Conservation (phyloP, 2,113 vertebrate genomes). For the Ictalurus punctatus region DNA sequence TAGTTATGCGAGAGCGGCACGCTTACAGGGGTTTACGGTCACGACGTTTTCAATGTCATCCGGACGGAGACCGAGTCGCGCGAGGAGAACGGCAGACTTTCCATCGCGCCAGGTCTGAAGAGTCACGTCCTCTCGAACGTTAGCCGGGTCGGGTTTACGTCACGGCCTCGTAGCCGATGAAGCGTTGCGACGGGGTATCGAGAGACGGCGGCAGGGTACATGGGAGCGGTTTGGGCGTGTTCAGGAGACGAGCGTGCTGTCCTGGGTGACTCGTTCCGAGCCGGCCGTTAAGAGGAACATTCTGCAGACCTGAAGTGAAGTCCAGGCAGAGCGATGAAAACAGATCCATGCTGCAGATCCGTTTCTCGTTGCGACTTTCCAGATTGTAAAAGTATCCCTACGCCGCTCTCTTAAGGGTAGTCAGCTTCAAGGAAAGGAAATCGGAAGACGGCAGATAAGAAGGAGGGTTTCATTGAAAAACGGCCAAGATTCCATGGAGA, state of each 20-base stretch:
- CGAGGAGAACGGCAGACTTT: slow-evolving; percentile 9
- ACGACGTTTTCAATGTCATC: background rate
- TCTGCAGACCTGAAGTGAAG: slow-evolving; percentile 42
- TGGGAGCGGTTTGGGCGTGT: slow-evolving; percentile 4
- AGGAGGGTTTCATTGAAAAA: slow-evolving; percentile 21
- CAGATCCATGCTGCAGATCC: slow-evolving; percentile 5
- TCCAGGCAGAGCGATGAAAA: slow-evolving; percentile 29
- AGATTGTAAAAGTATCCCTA: slow-evolving; percentile 21
- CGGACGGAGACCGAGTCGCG: background rate
- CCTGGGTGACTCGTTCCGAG: slow-evolving; percentile 27
- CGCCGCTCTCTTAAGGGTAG: slow-evolving; percentile 15
- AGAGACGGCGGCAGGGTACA: slow-evolving; percentile 26
- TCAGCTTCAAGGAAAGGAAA: slow-evolving; percentile 17
- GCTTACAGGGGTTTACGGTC: background rate
- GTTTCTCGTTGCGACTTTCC: slow-evolving; percentile 4
- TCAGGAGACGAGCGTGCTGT: slow-evolving; percentile 11
- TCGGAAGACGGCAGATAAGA: slow-evolving; percentile 26
- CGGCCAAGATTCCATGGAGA: slow-evolving; percentile 20
- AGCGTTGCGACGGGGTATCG: slow-evolving; percentile 16
- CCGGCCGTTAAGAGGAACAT: slow-evolving; percentile 29
- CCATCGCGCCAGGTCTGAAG: slow-evolving; percentile 1
- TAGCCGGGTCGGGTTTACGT: background rate
- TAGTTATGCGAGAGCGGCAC: slow-evolving; percentile 16
- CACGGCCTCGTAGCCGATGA: slow-evolving; percentile 30
- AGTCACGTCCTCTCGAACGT: background rate